Conservation (phyloP, 2,797 vertebrate genomes). For the Chrosomus eos region DNA sequence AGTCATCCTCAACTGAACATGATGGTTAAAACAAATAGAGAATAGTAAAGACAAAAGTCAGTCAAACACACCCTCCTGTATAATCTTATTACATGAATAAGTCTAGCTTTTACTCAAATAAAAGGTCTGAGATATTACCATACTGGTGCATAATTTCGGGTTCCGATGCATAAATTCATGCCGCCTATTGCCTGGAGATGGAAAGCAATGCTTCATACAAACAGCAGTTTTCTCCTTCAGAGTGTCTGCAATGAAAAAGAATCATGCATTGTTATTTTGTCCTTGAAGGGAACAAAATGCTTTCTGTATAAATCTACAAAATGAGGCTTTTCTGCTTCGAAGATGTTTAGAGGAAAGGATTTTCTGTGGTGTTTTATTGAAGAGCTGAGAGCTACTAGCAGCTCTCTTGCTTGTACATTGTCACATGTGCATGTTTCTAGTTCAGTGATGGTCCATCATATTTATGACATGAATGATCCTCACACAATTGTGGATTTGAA, state of each 20-base stretch:
- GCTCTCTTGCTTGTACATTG: neutral
- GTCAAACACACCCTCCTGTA: neutral
- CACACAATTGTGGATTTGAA: neutral
- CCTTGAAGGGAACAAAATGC: slow-evolving; percentile 51
- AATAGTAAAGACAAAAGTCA: neutral
- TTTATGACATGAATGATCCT: slow-evolving; percentile 2
- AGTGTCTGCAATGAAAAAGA: slow-evolving; percentile 46
- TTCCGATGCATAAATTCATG: slow-evolving; percentile 38
- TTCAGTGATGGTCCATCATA: neutral
- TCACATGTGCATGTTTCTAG: neutral
- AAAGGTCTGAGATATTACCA: slow-evolving; percentile 38
- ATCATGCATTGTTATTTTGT: slow-evolving; percentile 53
- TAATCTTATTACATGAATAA: neutral
- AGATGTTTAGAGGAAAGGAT: neutral
- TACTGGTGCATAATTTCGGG: slow-evolving; percentile 34
- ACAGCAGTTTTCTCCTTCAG: slow-evolving; percentile 45
- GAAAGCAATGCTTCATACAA: slow-evolving; percentile 29
- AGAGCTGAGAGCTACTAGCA: neutral
- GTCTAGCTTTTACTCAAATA: slow-evolving; percentile 34
- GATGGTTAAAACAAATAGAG: neutral
- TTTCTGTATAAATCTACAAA: slow-evolving; percentile 43
- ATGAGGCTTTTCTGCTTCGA: neutral
- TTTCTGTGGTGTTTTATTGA: neutral
- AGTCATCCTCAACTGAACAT: neutral
- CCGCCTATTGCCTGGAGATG: slow-evolving; percentile 28